These are phyloP conservation scores for Belonocnema kinseyi DNA, from an alignment of 1,140 invertebrate genomes.

Conservation along the genomic window DNA sequence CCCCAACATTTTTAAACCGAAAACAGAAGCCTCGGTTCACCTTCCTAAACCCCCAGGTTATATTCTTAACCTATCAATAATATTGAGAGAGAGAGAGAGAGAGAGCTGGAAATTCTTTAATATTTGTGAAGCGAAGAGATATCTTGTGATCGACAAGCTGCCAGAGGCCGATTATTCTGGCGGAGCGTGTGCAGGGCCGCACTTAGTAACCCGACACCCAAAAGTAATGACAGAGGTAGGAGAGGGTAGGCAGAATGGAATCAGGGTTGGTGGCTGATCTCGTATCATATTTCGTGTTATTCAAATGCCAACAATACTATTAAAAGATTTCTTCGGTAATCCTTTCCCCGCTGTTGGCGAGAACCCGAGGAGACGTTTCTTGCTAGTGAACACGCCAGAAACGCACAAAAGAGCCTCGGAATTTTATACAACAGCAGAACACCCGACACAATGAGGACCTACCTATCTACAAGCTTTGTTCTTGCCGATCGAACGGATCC, in stretches of 20 bases:
- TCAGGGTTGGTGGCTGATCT: slow-evolving; percentile 61
- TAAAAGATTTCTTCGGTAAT: slow-evolving; percentile 74
- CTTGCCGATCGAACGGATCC: slow-evolving; percentile 54
- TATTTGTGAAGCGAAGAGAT: not conserved
- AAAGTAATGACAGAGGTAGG: slow-evolving; percentile 37
- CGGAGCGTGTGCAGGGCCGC: slow-evolving; percentile 36
- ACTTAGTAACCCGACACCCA: slow-evolving; percentile 53
- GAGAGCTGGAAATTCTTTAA: not conserved
- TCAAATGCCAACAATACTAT: slow-evolving; percentile 75
- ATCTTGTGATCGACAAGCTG: slow-evolving; percentile 42
- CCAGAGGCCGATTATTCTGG: slow-evolving; percentile 49
- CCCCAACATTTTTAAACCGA: no score
- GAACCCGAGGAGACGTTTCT: slow-evolving; percentile 24
- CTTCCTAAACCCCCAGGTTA: no score
- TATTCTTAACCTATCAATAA: no score
- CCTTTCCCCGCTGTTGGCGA: slow-evolving; percentile 39
- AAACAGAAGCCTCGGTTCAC: no score
- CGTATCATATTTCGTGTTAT: slow-evolving; percentile 75
- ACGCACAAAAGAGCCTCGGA: slow-evolving; percentile 40
- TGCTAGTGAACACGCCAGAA: slow-evolving; percentile 7
- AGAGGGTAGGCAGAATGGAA: slow-evolving; percentile 37
- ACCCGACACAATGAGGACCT: slow-evolving; percentile 53
- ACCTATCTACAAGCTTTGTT: slow-evolving; percentile 57
- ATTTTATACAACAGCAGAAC: slow-evolving; percentile 43
- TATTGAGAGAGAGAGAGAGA: no score